Evolutionary conservation across 2,113 vertebrate species (phyloP).

Genomic region (Thalassarche chlororhynchos): DNA sequence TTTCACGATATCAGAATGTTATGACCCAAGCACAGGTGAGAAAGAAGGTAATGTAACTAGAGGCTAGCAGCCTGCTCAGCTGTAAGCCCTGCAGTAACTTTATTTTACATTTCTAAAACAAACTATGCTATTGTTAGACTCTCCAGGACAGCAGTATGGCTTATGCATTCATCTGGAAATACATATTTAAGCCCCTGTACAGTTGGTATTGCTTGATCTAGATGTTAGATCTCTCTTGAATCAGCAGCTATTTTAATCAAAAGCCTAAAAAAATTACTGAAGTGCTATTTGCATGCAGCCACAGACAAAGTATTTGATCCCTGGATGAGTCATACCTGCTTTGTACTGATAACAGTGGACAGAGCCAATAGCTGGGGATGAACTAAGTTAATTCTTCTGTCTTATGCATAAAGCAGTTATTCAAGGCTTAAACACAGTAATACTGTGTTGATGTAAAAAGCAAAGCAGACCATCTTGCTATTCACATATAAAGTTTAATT

Average conservation of each 20-base stretch:
- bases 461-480: background rate
- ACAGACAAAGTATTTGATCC: slow-evolving; percentile 40
- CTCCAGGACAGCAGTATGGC: background rate
- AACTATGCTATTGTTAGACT: background rate
- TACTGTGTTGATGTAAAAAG: background rate
- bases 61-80: background rate
- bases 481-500: background rate
- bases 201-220: slow-evolving; percentile 40
- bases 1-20: background rate
- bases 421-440: background rate
- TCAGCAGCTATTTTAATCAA: slow-evolving; percentile 54
- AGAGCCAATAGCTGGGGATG: slow-evolving; percentile 5
- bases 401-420: slow-evolving; percentile 25
- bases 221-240: slow-evolving; percentile 7
- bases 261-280: slow-evolving; percentile 34
- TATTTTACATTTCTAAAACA: background rate
- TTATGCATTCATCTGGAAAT: slow-evolving; percentile 54
- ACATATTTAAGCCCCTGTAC: slow-evolving; percentile 25
- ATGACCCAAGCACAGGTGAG: background rate
- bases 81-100: background rate
- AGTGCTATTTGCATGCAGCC: slow-evolving; percentile 32
- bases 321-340: slow-evolving; percentile 56
- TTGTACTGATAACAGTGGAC: slow-evolving; percentile 8
- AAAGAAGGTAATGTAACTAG: background rate
- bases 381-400: slow-evolving; percentile 14